Base-by-base conservation (phyloP, 2,888 invertebrate species). In the Athalia circularis region DNA sequence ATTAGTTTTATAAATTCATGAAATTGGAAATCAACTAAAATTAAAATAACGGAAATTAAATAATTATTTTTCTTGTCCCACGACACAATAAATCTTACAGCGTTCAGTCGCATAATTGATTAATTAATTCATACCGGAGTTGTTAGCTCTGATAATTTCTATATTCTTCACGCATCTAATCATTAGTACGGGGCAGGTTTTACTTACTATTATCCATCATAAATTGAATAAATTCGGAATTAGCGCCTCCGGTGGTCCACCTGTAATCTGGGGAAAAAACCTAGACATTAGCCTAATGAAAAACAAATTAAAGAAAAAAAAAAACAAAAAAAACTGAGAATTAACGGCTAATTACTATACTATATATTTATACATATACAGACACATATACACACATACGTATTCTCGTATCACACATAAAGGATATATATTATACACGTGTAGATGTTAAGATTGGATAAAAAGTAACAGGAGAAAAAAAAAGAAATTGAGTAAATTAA, bases 381-480 rank as follows among this genome's bases (percentile, higher is more conserved):
- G 13, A 62, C 15, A 29, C 15, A 15, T 62, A 62, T 13, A 62
- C 13, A 61, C 13, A 61, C 13, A 64, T 7, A 64, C 13, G 43
- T 43, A 64, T 7, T 43, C 29, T 45, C 45, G 8, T 45, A 65
- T 4, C 6, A 61, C 13, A 7, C 11, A n/a, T 6, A 61, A 13
- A 67, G 9, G 43, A 67, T 5, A 74, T 74, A 78, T 47, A 57
- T 45, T 65, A 79, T 74, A 76, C 72, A 78, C 70, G 77, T 61
- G 79, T 6, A 43, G 9, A 59, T 47, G 29, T 15, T 9, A 11
- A 45, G 15, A 29, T 15, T 5, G 11, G n/a, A 54, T 9, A 68
- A 7, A 68, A 13, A 29, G 11, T 70, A 62, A 65, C 65, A 68
- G 77, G 76, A 80, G 68, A 61, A 74, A 64, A 79, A 70, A 79